These are phyloP conservation scores for Bugula neritina DNA, from an alignment of 2,888 invertebrate species.

Conservation along the genomic window DNA sequence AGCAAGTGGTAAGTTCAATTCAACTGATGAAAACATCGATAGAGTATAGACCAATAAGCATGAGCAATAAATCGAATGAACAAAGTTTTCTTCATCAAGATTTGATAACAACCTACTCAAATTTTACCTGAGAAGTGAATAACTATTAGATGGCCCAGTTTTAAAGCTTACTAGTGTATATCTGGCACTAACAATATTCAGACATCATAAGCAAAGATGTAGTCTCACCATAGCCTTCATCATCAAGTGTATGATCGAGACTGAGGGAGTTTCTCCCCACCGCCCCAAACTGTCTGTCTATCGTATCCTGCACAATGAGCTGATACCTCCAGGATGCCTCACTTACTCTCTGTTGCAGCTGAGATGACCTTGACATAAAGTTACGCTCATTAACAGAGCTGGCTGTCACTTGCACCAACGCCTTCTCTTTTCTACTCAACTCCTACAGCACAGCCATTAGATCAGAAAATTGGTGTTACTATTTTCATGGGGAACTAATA, in stretches of 20 bases:
- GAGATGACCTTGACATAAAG: slow-evolving; percentile 26
- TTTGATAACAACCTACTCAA: too few relatives aligned
- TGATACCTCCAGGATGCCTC: slow-evolving; percentile 71
- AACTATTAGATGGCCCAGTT: too few relatives aligned
- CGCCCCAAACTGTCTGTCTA: slow-evolving; percentile 3
- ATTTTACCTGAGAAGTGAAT: too few relatives aligned
- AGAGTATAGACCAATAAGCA: too few relatives aligned
- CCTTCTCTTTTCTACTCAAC: slow-evolving; percentile 46
- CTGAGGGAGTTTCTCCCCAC: background rate
- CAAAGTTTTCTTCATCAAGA: too few relatives aligned
- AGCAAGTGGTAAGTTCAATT: too few relatives aligned
- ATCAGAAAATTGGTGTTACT: too few relatives aligned
- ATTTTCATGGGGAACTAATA: too few relatives aligned
- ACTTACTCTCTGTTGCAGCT: slow-evolving; percentile 57
- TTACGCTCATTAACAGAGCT: background rate
- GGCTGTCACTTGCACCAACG: slow-evolving; percentile 30
- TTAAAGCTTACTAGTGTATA: too few relatives aligned
- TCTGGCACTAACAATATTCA: background rate
- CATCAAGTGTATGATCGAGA: background rate
- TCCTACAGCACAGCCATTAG: too few relatives aligned
- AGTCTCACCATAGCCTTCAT: slow-evolving; percentile 19
- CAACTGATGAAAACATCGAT: too few relatives aligned
- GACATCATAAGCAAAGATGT: background rate
- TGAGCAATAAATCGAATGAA: too few relatives aligned
- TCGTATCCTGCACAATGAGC: slow-evolving; percentile 44